Conservation (phyloP, 2,113 vertebrate species). For the Bufo gargarizans region DNA sequence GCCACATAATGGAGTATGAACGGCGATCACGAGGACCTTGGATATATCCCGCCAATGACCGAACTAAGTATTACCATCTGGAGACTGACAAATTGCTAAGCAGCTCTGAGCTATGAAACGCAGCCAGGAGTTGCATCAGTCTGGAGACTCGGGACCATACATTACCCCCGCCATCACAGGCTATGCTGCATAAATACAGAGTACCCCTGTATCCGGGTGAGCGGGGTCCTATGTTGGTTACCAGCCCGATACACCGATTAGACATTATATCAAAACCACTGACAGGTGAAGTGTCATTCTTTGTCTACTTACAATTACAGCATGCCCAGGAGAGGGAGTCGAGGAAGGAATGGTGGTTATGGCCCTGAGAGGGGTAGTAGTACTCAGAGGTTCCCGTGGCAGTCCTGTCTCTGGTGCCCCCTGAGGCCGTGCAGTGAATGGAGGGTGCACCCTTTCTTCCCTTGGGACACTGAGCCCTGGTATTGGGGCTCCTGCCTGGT, state of each 20-base stretch:
- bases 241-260: background rate
- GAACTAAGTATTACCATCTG: constrained; percentile 15
- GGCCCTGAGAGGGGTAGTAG: no score
- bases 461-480: no score
- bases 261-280: no score
- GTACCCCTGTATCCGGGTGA: background rate
- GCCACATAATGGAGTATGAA: constrained; percentile 32
- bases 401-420: no score
- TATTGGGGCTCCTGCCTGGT: no score
- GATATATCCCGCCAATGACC: background rate
- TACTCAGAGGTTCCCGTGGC: no score
- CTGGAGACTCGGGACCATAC: background rate
- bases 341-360: no score
- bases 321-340: no score
- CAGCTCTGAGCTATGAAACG: background rate
- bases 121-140: background rate
- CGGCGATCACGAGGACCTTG: background rate
- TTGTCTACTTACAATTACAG: no score
- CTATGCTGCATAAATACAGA: background rate
- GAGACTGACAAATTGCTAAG: constrained; percentile 3
- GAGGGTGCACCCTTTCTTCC: no score
- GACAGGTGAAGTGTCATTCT: no score
- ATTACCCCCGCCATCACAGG: background rate
- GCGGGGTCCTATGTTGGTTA: background rate
- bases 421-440: no score